phyloP scores from a whole-genome alignment of 2,888 invertebrate species.

The Mystacides longicornis region DNA sequence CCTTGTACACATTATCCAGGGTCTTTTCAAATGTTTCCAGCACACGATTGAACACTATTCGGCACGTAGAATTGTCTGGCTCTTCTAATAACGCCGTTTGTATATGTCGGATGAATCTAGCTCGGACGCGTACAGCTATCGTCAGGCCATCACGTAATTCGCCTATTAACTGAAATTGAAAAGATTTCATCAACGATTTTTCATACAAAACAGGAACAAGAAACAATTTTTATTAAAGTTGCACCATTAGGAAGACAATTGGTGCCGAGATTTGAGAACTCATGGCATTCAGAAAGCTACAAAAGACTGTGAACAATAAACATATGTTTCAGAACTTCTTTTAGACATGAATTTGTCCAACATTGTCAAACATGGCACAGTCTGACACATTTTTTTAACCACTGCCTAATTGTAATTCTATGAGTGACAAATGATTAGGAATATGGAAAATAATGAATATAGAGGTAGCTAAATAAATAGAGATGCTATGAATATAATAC shows the following conservation, averaged over 20 bases:
- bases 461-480: too few relatives aligned
- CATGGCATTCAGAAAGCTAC: neutral
- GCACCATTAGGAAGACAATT: too few relatives aligned
- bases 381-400: too few relatives aligned
- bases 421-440: too few relatives aligned
- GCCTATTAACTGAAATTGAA: slow-evolving; percentile 58
- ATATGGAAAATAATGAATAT: too few relatives aligned
- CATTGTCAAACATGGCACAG: too few relatives aligned
- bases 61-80: slow-evolving; percentile 37
- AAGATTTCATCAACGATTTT: too few relatives aligned
- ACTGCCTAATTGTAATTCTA: too few relatives aligned
- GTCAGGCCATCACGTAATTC: slow-evolving; percentile 86
- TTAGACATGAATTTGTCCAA: too few relatives aligned
- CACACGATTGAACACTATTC: slow-evolving; percentile 48
- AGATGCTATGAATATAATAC: too few relatives aligned
- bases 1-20: slow-evolving; percentile 65
- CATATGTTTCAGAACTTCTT: neutral
- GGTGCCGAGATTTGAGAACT: neutral
- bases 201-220: too few relatives aligned
- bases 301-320: neutral
- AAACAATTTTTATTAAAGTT: too few relatives aligned
- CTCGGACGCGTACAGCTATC: slow-evolving; percentile 74
- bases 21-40: slow-evolving; percentile 70
- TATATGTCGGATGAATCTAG: slow-evolving; percentile 64
- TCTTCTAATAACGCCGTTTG: slow-evolving; percentile 49